Conservation (phyloP, 2,797 vertebrate genomes). For the Triplophysa bombifrons region DNA sequence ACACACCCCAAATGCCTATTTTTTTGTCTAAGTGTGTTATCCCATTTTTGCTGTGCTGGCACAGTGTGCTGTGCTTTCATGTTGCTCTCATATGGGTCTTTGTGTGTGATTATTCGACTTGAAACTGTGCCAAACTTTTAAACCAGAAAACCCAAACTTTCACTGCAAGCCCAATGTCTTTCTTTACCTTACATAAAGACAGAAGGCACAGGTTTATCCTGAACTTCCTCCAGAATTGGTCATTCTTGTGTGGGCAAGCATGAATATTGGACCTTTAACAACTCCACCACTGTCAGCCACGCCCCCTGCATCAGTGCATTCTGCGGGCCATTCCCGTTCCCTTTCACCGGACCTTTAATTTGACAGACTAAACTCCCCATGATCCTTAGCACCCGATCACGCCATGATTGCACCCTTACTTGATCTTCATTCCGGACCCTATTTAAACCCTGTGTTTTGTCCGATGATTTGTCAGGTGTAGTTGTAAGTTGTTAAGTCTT, state of each 20-base stretch:
- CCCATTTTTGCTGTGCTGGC: conserved; percentile 11
- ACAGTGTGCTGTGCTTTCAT: conserved; percentile 11
- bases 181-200: neutral
- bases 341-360: too few relatives aligned
- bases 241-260: neutral
- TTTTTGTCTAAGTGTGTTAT: conserved; percentile 1
- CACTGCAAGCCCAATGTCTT: neutral
- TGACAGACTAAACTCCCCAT: too few relatives aligned
- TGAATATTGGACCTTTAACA: too few relatives aligned
- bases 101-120: conserved; percentile 6
- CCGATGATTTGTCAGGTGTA: too few relatives aligned
- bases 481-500: too few relatives aligned
- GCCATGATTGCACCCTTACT: too few relatives aligned
- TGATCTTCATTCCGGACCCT: too few relatives aligned
- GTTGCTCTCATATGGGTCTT: neutral
- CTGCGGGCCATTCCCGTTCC: too few relatives aligned
- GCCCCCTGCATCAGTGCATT: too few relatives aligned
- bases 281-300: too few relatives aligned
- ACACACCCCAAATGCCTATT: conserved; percentile 5
- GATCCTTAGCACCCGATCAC: too few relatives aligned
- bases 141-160: neutral
- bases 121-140: conserved; percentile 8
- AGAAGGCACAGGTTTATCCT: conserved; percentile 14
- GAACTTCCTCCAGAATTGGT: neutral
- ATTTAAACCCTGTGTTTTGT: too few relatives aligned